phyloP scores from a whole-genome alignment of 2,113 vertebrate genomes.

The Menura novaehollandiae region DNA sequence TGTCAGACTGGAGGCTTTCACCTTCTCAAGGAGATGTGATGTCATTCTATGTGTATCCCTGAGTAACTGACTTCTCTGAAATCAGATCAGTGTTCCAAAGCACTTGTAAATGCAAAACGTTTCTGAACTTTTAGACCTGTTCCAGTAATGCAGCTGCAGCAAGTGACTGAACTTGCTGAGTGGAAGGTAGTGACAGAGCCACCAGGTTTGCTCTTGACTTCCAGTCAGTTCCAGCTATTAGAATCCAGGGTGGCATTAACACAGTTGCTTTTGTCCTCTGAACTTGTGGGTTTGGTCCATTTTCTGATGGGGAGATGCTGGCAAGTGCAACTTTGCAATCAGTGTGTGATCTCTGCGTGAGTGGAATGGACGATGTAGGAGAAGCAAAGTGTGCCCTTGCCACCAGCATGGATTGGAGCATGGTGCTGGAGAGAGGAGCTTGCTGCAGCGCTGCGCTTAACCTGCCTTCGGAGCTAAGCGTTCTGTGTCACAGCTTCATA shows the following conservation, averaged over 20 bases:
- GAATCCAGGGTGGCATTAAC: not conserved
- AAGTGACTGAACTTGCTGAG: not conserved
- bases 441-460: not conserved
- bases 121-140: not conserved
- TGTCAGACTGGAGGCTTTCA: not conserved
- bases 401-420: not conserved
- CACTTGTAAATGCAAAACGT: not conserved
- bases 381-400: not conserved
- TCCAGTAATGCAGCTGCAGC: not conserved
- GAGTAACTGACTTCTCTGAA: not conserved
- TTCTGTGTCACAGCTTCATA: not conserved
- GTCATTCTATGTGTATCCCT: not conserved
- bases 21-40: not conserved
- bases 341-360: slow-evolving; percentile 13
- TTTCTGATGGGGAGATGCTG: slow-evolving; percentile 49
- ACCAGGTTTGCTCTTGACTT: not conserved
- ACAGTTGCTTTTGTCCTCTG: slow-evolving; percentile 49
- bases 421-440: not conserved
- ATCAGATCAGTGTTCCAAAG: not conserved
- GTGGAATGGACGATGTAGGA: not conserved
- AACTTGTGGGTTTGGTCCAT: slow-evolving; percentile 51
- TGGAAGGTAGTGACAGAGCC: not conserved
- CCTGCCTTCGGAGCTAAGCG: not conserved
- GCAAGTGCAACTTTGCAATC: not conserved
- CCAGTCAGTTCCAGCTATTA: not conserved